Base-by-base conservation (phyloP, 2,888 invertebrate species). In the Clivina fossor region DNA sequence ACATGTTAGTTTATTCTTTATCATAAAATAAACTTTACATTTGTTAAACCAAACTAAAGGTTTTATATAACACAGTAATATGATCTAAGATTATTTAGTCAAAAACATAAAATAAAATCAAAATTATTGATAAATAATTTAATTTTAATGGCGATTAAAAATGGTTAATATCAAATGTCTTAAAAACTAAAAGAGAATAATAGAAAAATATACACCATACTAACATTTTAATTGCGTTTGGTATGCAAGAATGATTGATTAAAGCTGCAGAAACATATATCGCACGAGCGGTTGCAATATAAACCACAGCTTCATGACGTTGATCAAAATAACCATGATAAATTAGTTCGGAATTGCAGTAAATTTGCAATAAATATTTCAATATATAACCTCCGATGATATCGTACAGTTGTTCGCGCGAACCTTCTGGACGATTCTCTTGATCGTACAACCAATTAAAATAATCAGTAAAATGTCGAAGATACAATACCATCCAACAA, bases 401-500 rank as follows among this genome's bases (percentile, higher is more conserved):
- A 28, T 28, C 30, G n/a, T 18, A 28, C 13, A 49, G 11, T 19
- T 37, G 11, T 9, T 49, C 49, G 18, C 11, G 22, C 11, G 19
- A n/a, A 9, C 37, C 49, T 40, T 49, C 49, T 2, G 49, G 49
- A 2, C 49, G 49, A 26, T 49, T 40, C 15, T 19, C 32, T 28
- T 49, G 40, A 9, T 28, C 2, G 19, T 38, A 49, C 18, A 49
- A 30, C 49, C 49, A 49, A n/a, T 49, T n/a, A 18, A 49, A 28
- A 19, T 26, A 49, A 40, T 49, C 40, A 5, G 49, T 40, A 8
- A 7, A 38, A 4, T 40, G n/a, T 8, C 19, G 15, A 8, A 49
- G 28, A 40, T 40, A 38, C 3, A 38, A 2, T 18, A 40, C 19
- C 11, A 49, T 16, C 40, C 37, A 49, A 3, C 18, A 19, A n/a